A percentile compares a stretch with the other conserved stretches of the same genome.
Evolutionary conservation across 2,797 vertebrate species (phyloP).

Genomic region (Bovichtus variegatus): DNA sequence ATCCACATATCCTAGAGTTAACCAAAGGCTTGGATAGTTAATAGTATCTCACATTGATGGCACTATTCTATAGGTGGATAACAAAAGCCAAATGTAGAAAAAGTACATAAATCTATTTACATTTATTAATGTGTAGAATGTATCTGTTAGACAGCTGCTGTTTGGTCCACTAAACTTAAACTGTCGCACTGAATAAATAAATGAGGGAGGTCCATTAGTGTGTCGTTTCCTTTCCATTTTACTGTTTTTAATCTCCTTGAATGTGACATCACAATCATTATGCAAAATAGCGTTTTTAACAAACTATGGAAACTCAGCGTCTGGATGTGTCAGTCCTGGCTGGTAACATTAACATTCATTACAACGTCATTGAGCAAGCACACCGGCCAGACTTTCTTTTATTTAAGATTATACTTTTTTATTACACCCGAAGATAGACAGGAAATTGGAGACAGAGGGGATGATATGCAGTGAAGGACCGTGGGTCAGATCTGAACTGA

Average conservation of each 20-base stretch:
- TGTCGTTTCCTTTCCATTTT: neutral
- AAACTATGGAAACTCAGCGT: neutral
- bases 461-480: too few species aligned
- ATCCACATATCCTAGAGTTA: constrained; percentile 10
- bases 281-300: constrained; percentile 33
- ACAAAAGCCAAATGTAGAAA: neutral
- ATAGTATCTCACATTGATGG: neutral
- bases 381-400: neutral
- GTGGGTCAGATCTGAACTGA: too few species aligned
- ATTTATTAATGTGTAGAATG: constrained; percentile 20
- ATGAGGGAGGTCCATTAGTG: constrained; percentile 20
- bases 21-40: constrained; percentile 1
- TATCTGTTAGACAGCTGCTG: neutral
- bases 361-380: neutral
- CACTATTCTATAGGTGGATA: neutral
- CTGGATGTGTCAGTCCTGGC: neutral
- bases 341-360: neutral
- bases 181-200: constrained; percentile 4
- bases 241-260: constrained; percentile 13
- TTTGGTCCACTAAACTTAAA: constrained; percentile 10
- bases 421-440: too few species aligned
- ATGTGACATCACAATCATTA: constrained; percentile 27
- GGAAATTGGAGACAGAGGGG: too few species aligned
- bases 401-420: too few species aligned
- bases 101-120: constrained; percentile 21